Evolutionary conservation across 2,888 invertebrate genomes (phyloP), one percentile per base, ranked within the genome.

Genomic region (Sabatieria punctata): DNA sequence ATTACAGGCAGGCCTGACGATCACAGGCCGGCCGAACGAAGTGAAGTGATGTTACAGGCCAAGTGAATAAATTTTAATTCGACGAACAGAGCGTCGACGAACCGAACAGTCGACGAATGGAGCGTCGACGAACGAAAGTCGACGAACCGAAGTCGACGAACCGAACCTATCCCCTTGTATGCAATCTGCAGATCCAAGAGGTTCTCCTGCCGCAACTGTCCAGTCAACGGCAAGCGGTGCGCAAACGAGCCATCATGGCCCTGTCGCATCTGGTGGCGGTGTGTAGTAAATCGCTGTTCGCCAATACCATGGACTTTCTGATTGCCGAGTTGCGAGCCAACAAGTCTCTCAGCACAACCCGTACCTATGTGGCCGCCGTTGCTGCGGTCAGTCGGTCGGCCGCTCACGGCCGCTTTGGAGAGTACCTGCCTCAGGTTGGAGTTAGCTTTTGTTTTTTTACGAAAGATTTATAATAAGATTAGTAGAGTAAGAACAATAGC

Each of bases 351-450:
- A 25, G 38, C 6, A 42, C 47, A n/a, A 40, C 50, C 11, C 47
- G 56, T n/a, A 48, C 53, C 1, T 48, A 49, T 24, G 50, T 54
- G n/a, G 38, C 51, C 11, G 41, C 37, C 43, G 49, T 54, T 15
- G 46, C 53, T 36, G 41, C 49, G n/a, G 47, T 54, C 44, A 48
- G 48, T 44, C 55, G 71, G 68, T 56, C 70, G 68, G 25, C 70
- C 55, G 85, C 93, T 22, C 93, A 93, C 1, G 88, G 89, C 65
- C 77, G 91, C 57, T 85, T 95, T 64, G 89, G 88, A n/a, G 85
- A 83, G 61, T 85, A 91, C 66, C 76, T 95, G 58, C 85, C 88
- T 71, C 77, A 30, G 37, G 45, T 40, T 22, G 15, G 38, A n/a
- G n/a, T n/a, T n/a, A n/a, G n/a, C n/a, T n/a, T n/a, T n/a, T n/a